A percentile compares a stretch with the other conserved stretches of the same genome.
Conservation (phyloP, 2,797 vertebrate species). For the Poecilia gillii region DNA sequence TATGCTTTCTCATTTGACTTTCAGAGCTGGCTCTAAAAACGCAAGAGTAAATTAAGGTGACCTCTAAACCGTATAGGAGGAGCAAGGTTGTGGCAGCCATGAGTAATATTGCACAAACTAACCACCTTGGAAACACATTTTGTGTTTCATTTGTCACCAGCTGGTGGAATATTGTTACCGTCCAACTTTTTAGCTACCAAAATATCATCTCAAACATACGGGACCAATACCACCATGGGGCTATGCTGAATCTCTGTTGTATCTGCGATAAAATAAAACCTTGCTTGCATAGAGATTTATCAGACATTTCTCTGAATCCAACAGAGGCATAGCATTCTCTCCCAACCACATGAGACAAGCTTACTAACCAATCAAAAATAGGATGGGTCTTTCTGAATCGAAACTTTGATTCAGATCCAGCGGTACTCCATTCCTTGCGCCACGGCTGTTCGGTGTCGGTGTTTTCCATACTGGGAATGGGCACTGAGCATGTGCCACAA, state of each 20-base stretch:
- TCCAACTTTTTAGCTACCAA: background rate
- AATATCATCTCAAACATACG: background rate
- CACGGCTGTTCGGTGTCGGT: background rate
- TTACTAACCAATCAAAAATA: background rate
- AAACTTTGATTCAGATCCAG: background rate
- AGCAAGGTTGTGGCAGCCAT: background rate
- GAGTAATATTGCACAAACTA: background rate
- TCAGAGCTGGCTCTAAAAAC: constrained; percentile 1
- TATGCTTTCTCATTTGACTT: background rate
- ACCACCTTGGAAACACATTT: background rate
- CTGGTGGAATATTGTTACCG: background rate
- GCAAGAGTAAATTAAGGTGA: constrained; percentile 9
- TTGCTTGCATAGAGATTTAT: background rate
- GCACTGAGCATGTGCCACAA: background rate
- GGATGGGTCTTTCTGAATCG: background rate
- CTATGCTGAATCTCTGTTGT: background rate
- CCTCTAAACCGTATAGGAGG: background rate
- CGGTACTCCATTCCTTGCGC: background rate
- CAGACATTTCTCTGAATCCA: background rate
- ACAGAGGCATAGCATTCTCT: background rate
- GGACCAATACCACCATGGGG: background rate
- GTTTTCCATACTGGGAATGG: no score
- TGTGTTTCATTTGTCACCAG: background rate
- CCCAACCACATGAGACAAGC: background rate
- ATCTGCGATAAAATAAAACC: background rate